A percentile compares a stretch with the other conserved stretches of the same genome.
These are phyloP conservation scores for Leucopsar rothschildi DNA, from an alignment of 2,113 vertebrate species.

Conservation along the genomic window DNA sequence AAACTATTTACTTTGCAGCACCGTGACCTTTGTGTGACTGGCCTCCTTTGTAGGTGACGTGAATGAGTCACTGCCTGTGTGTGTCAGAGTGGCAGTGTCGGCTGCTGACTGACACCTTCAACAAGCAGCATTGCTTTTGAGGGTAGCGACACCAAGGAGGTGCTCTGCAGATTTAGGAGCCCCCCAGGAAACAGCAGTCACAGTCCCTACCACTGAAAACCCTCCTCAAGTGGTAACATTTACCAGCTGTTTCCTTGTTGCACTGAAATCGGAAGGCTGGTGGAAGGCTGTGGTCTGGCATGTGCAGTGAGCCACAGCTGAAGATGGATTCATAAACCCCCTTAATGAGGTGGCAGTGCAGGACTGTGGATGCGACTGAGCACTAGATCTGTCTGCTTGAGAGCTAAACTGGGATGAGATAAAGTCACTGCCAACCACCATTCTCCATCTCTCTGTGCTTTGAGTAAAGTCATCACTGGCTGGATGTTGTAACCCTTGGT, in stretches of 20 bases:
- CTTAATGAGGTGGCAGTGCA: neutral
- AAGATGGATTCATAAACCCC: neutral
- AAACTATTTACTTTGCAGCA: neutral
- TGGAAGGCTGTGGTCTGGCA: neutral
- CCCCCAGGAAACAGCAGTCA: neutral
- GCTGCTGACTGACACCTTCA: neutral
- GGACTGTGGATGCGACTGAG: neutral
- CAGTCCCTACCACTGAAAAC: neutral
- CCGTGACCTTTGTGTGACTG: neutral
- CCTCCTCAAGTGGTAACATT: neutral
- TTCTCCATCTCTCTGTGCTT: neutral
- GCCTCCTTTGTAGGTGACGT: neutral
- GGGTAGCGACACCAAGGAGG: neutral
- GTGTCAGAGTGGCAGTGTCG: neutral
- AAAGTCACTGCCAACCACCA: neutral
- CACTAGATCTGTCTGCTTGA: neutral
- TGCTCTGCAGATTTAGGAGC: neutral
- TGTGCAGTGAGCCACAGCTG: neutral
- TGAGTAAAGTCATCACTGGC: neutral
- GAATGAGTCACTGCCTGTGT: neutral
- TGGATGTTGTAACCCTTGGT: neutral
- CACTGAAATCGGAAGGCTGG: neutral
- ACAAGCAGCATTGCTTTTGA: rapidly evolving
- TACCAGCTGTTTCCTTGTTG: neutral
- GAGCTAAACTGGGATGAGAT: neutral